Base-by-base conservation (phyloP, 2,113 vertebrate genomes). In the Neolamprologus cancellatus region DNA sequence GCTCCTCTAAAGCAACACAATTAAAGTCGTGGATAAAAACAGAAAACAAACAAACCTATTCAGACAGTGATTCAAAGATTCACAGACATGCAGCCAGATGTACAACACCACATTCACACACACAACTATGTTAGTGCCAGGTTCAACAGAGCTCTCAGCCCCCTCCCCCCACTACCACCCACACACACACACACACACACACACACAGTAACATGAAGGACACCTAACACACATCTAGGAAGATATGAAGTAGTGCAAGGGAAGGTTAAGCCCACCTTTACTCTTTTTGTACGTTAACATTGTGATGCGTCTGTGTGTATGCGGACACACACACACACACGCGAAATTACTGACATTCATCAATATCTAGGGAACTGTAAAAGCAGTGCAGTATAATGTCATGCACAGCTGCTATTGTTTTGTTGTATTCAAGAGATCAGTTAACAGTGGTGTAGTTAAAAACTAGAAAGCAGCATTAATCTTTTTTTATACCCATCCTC, bases 401-500 rank as follows among this genome's bases (percentile, higher is more conserved):
- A 79, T 80, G 87, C 59, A 12, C 20, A 53, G 87, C 78, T 85
- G 81, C 54, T 55, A 81, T 48, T 30, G 3, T 12, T 17, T 46
- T 48, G 41, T 25, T 69, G 53, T 17, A 32, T 11, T 78, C 64
- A 39, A n/a, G 41, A 57, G 11, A 30, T 30, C 74, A 85, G 52
- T 39, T 48, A 48, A 81, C 64, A 84, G 89, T 92, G 78, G 52
- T 41, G 82, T 52, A 88, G 59, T 82, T 83, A 23, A 82, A 88
- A 85, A 79, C 74, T 84, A 87, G 34, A 79, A 74, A 93, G 92
- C 92, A 93, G 94, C 92, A 82, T 76, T 52, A 81, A 71, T 83
- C 46, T 55, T 20, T 32, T 18, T 82, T 7, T 28, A 46, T 46
- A 28, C 32, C 39, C 53, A 9, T 44, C 71, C 54, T 83, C 18